A percentile compares a stretch with the other conserved stretches of the same genome.
These are phyloP conservation scores for Amblyjoppa proteus DNA, from an alignment of 2,888 invertebrate species.

Conservation along the genomic window DNA sequence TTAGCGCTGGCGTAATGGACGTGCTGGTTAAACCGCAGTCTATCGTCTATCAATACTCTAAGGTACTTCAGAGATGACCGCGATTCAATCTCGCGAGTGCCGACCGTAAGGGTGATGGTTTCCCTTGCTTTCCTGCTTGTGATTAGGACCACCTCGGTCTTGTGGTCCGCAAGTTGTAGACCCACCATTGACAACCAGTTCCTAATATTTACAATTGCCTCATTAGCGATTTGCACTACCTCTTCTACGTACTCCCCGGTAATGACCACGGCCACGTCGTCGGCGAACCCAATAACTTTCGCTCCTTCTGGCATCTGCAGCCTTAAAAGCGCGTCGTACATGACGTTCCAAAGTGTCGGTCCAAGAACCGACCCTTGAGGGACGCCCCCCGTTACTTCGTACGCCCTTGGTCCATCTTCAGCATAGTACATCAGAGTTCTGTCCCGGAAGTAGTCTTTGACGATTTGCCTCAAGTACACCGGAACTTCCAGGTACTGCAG, in stretches of 20 bases:
- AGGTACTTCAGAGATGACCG: conserved; percentile 63
- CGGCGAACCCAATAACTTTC: conserved; percentile 47
- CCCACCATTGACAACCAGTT: conserved; percentile 37
- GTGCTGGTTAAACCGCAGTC: conserved; percentile 27
- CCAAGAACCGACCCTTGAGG: conserved; percentile 67
- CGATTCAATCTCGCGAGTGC: conserved; percentile 42
- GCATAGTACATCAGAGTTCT: conserved; percentile 61
- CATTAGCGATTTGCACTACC: conserved; percentile 5
- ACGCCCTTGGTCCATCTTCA: no score
- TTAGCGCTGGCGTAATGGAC: conserved; percentile 12
- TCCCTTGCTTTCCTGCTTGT: conserved; percentile 58
- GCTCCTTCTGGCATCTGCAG: conserved; percentile 42
- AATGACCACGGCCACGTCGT: conserved; percentile 47
- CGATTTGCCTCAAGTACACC: conserved; percentile 62
- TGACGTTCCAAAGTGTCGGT: conserved; percentile 59
- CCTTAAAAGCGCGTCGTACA: conserved; percentile 48
- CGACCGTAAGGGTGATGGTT: conserved; percentile 60
- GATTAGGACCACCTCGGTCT: conserved; percentile 67
- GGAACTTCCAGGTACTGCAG: conserved; percentile 15
- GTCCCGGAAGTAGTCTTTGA: conserved; percentile 67
- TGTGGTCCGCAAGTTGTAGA: conserved; percentile 65
- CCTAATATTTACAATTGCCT: conserved; percentile 4
- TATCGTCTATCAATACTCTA: conserved; percentile 64
- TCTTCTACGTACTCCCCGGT: conserved; percentile 34
- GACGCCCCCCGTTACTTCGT: no score